Evolutionary conservation across 2,113 vertebrate species (phyloP).

Genomic region (Oncorhynchus kisutch): DNA sequence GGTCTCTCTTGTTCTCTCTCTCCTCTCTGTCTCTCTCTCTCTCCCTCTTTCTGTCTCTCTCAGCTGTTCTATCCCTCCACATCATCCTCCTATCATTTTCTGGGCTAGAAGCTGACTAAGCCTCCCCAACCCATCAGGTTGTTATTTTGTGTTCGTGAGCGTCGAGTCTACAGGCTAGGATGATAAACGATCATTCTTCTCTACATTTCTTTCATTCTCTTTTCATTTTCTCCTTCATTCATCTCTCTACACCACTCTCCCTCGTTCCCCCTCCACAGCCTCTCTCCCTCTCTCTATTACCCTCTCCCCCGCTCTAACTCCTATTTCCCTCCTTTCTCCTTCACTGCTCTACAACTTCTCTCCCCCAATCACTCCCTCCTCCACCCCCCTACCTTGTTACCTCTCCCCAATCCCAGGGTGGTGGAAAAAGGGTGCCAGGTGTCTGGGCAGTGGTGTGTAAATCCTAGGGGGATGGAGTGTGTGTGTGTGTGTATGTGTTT

Average conservation of each 20-base stretch:
- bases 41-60: slow-evolving; percentile 14
- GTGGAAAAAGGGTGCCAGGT: slow-evolving; percentile 25
- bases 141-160: slow-evolving; percentile 59
- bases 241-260: background rate
- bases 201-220: slow-evolving; percentile 63
- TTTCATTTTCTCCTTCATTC: slow-evolving; percentile 52
- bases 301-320: slow-evolving; percentile 28
- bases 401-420: slow-evolving; percentile 24
- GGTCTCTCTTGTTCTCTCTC: background rate
- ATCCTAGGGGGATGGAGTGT: slow-evolving; percentile 60
- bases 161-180: slow-evolving; percentile 54
- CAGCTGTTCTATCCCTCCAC: slow-evolving; percentile 51
- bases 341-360: slow-evolving; percentile 13
- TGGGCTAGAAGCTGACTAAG: slow-evolving; percentile 63
- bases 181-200: slow-evolving; percentile 67
- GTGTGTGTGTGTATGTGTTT: slow-evolving; percentile 16
- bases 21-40: background rate
- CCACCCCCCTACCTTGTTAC: background rate
- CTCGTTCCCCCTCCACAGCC: slow-evolving; percentile 36
- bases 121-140: slow-evolving; percentile 65
- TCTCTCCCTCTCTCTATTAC: slow-evolving; percentile 18
- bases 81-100: slow-evolving; percentile 63
- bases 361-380: slow-evolving; percentile 21
- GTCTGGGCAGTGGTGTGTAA: slow-evolving; percentile 53
- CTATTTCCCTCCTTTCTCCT: background rate